Evolutionary conservation across 1,140 invertebrate species (phyloP).

Genomic region (Dendroctonus ponderosae): DNA sequence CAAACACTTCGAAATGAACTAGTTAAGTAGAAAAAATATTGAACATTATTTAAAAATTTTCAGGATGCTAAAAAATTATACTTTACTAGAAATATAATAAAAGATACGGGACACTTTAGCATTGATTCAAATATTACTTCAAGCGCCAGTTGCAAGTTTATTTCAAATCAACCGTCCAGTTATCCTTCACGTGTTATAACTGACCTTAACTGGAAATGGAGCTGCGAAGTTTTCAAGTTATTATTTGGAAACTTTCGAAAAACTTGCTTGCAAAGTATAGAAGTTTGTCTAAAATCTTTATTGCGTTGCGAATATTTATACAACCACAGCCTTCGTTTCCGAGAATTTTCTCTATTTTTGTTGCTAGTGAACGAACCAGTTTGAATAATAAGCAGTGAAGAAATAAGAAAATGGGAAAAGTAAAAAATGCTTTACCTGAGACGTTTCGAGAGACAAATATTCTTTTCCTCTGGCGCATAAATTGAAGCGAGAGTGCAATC

Average conservation of each 20-base stretch:
- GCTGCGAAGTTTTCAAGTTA: slow-evolving; percentile 12
- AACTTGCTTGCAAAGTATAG: not conserved
- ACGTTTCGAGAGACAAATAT: not conserved
- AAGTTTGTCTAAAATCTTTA: slow-evolving; percentile 26
- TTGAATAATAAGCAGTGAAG: slow-evolving; percentile 21
- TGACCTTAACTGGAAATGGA: slow-evolving; percentile 11
- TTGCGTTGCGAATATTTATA: slow-evolving; percentile 29
- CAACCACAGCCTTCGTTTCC: slow-evolving; percentile 7
- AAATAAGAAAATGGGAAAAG: slow-evolving; percentile 13
- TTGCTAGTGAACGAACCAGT: slow-evolving; percentile 7
- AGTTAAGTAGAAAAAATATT: too few relatives aligned
- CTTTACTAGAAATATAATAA: too few relatives aligned
- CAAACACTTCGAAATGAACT: not conserved
- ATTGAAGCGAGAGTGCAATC: not conserved
- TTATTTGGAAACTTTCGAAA: slow-evolving; percentile 25
- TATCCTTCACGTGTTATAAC: not conserved
- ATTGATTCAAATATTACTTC: too few relatives aligned
- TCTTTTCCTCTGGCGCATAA: slow-evolving; percentile 2
- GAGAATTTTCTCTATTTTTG: slow-evolving; percentile 18
- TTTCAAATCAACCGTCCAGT: too few relatives aligned
- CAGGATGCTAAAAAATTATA: too few relatives aligned
- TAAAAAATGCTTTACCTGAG: not conserved
- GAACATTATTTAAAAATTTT: too few relatives aligned
- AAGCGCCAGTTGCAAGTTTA: too few relatives aligned
- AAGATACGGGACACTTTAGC: too few relatives aligned